Conservation (phyloP, 92 coral and sea anemone species). For the Phenganax marumi region DNA sequence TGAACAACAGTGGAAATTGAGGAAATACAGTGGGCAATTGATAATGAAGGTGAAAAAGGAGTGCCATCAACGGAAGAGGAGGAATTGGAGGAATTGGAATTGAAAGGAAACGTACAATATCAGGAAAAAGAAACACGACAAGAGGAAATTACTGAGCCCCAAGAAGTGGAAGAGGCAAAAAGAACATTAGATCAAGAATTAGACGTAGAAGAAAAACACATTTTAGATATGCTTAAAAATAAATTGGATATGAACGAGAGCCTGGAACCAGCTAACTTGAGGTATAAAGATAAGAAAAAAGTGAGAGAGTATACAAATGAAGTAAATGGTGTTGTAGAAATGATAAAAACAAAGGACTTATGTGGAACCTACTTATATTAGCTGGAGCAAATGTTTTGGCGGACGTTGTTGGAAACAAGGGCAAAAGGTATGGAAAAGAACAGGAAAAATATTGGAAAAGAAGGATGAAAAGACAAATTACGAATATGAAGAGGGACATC, state of each 20-base stretch:
- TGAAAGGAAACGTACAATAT: background rate
- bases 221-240: slow-evolving; percentile 17
- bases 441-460: slow-evolving; percentile 2
- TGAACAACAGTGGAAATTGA: slow-evolving; percentile 48
- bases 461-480: slow-evolving; percentile 29
- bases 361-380: slow-evolving; percentile 19
- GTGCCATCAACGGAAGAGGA: background rate
- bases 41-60: background rate
- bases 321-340: background rate
- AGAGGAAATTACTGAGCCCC: slow-evolving; percentile 8
- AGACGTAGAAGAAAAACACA: slow-evolving; percentile 1
- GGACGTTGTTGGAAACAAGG: slow-evolving; percentile 21
- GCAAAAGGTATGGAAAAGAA: background rate
- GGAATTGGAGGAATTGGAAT: background rate
- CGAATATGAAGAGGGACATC: slow-evolving; percentile 15
- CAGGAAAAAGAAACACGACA: background rate
- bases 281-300: slow-evolving; percentile 1
- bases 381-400: slow-evolving; percentile 16
- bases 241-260: slow-evolving; percentile 4
- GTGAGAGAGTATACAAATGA: slow-evolving; percentile 15
- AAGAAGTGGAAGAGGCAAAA: background rate
- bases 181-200: background rate
- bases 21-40: slow-evolving; percentile 42
- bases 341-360: background rate
- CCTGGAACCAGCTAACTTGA: background rate